phyloP scores from a whole-genome alignment of 2,797 vertebrate genomes.

The Pangasius sanitwongsei region DNA sequence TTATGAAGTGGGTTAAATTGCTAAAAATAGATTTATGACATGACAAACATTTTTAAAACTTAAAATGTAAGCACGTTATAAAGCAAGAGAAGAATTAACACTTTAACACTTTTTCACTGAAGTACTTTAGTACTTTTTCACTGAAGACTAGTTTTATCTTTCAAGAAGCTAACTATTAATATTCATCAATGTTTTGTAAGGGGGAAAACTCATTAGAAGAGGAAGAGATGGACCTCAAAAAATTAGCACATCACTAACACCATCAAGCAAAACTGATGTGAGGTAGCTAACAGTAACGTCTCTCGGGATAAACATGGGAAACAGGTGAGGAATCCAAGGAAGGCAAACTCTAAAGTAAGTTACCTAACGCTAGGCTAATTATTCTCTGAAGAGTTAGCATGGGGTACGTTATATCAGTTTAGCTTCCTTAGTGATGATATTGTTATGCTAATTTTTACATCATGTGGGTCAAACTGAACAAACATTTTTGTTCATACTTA shows the following conservation, averaged over 20 bases:
- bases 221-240: not conserved
- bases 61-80: not conserved
- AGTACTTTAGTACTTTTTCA: not conserved
- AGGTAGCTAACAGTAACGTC: not conserved
- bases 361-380: not conserved
- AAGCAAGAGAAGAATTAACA: not conserved
- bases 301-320: not conserved
- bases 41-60: not conserved
- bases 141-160: not conserved
- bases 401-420: not conserved
- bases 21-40: not conserved
- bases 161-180: not conserved
- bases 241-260: not conserved
- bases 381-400: not conserved
- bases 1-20: not conserved
- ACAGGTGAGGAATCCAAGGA: not conserved
- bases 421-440: not conserved
- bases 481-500: not conserved
- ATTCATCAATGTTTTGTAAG: not conserved
- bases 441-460: not conserved
- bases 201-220: not conserved
- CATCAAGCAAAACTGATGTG: not conserved
- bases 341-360: not conserved
- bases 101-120: not conserved
- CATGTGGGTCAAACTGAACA: not conserved